A percentile compares a stretch with the other conserved stretches of the same genome.
phyloP scores from a whole-genome alignment of 2,888 invertebrate genomes.

The Kryphioiulus occultus region DNA sequence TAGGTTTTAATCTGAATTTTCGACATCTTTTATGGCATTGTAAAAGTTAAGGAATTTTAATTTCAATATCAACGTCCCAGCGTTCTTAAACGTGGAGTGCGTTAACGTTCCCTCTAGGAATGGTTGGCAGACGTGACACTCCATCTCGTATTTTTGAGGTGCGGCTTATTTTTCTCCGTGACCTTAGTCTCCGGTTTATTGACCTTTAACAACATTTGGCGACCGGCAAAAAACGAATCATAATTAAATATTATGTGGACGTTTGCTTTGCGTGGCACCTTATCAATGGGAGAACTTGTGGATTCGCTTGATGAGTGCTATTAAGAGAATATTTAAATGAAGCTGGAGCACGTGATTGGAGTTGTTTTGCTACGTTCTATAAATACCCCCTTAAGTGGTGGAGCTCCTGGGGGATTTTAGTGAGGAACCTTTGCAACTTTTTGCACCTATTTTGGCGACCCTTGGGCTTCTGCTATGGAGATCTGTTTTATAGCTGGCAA shows the following conservation, averaged over 20 bases:
- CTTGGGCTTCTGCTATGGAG: not conserved
- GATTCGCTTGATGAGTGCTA: not conserved
- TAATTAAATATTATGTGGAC: not conserved
- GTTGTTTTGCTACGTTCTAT: not conserved
- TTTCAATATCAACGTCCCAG: not conserved
- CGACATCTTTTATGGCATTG: not conserved
- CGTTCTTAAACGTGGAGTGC: not conserved
- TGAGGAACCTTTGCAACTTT: not conserved
- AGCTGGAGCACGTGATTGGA: not conserved
- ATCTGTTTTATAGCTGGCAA: conserved; percentile 28
- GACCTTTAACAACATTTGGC: conserved; percentile 21
- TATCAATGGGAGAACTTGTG: not conserved
- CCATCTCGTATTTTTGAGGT: not conserved
- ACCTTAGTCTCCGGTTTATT: conserved; percentile 14
- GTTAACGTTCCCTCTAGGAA: not conserved
- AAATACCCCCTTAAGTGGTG: not conserved
- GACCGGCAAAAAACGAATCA: not conserved
- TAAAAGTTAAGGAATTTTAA: not conserved
- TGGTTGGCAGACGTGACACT: conserved; percentile 3
- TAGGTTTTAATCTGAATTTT: not conserved
- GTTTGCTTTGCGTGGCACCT: conserved; percentile 10
- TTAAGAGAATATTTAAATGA: conserved; percentile 32
- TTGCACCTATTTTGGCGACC: not conserved
- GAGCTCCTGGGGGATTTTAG: not conserved
- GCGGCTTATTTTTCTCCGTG: not conserved